A percentile compares a stretch with the other conserved stretches of the same genome.
Evolutionary conservation across 2,113 vertebrate species (phyloP).

Genomic region (Mesitornis unicolor): DNA sequence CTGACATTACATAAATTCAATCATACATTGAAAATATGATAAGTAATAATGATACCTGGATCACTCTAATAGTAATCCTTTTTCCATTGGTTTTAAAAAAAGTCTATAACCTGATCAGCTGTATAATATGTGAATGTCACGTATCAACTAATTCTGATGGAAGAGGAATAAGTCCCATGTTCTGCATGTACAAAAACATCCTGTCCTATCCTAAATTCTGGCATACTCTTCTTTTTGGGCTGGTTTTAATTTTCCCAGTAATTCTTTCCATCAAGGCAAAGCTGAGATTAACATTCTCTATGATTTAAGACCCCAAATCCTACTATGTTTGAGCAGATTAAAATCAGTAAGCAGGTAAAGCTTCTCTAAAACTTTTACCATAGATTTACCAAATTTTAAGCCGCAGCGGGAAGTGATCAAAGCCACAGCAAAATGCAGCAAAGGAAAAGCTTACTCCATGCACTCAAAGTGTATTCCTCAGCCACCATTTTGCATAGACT

Average conservation of each 20-base stretch:
- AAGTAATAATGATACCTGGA: background rate
- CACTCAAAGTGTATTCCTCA: background rate
- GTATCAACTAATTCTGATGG: background rate
- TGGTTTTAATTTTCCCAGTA: background rate
- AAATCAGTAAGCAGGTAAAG: background rate
- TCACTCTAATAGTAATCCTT: background rate
- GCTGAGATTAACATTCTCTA: background rate
- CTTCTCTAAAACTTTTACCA: background rate
- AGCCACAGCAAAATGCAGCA: background rate
- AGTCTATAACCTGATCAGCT: background rate
- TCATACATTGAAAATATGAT: background rate
- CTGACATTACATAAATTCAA: background rate
- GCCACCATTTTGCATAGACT: background rate
- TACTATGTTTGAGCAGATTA: background rate
- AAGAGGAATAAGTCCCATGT: background rate
- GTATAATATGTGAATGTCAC: background rate
- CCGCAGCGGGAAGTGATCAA: background rate
- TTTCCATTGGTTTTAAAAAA: background rate
- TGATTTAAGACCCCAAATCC: background rate
- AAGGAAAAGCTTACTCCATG: background rate
- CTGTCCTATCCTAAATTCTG: background rate
- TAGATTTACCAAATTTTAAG: background rate
- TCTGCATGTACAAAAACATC: background rate
- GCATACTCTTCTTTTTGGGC: background rate
- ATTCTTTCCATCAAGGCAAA: background rate